Evolutionary conservation across 30 jellyfish, hydroid and myxozoan genomes (phyloP).

Genomic region (Nemopilema nomurai): DNA sequence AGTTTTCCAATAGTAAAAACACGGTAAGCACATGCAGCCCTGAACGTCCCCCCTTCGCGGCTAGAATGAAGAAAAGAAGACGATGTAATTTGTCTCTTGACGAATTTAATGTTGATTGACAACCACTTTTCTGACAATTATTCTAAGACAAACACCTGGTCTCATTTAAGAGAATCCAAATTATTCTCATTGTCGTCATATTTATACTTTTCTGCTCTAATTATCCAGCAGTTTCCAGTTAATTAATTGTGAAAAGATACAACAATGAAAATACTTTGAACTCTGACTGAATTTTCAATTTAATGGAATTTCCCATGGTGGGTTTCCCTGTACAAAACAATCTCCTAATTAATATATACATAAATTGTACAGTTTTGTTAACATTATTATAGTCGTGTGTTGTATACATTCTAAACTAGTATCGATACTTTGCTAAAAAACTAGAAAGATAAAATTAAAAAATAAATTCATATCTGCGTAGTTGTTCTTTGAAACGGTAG

Average conservation of each 20-base stretch:
- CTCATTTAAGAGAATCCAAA: neutral
- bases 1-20: neutral
- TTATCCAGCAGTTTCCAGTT: neutral
- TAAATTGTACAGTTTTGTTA: conserved; percentile 32
- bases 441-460: conserved; percentile 60
- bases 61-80: neutral
- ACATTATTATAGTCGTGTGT: conserved; percentile 3
- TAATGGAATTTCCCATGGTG: neutral
- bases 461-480: conserved; percentile 54
- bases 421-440: conserved; percentile 49
- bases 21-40: no score
- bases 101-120: neutral
- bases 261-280: conserved; percentile 3
- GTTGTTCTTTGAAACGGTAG: neutral
- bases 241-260: neutral
- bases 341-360: conserved; percentile 9
- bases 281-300: neutral
- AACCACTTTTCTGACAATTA: neutral
- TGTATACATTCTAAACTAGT: conserved; percentile 9
- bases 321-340: conserved; percentile 38
- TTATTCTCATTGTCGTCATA: neutral
- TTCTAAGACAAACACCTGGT: neutral
- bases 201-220: neutral
- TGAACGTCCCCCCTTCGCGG: neutral
- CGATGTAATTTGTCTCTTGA: neutral